Percentiles rank a stretch among this genome's conserved stretches.
Conservation (phyloP, 2,113 vertebrate species). For the Gymnocephalus cernua region DNA sequence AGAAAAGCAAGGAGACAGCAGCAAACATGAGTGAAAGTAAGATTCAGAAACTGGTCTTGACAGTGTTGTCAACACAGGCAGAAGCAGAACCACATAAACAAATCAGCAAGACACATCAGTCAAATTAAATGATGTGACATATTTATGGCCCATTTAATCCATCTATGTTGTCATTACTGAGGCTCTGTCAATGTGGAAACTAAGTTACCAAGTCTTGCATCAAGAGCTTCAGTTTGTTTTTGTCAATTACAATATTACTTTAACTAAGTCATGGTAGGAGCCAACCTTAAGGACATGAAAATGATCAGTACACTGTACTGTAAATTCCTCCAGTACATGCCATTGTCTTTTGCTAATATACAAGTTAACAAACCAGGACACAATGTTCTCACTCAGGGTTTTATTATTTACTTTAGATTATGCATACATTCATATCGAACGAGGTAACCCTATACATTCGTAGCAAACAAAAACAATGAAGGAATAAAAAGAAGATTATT, state of each 20-base stretch:
- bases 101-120: background rate
- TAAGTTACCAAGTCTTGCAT: too few species aligned
- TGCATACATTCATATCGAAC: constrained; percentile 30
- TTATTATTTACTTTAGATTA: constrained; percentile 29
- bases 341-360: background rate
- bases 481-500: constrained; percentile 53
- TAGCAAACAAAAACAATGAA: constrained; percentile 46
- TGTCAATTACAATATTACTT: background rate
- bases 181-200: too few species aligned
- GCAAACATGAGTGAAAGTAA: background rate
- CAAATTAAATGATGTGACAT: background rate
- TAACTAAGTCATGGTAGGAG: background rate
- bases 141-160: background rate
- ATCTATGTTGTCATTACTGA: background rate
- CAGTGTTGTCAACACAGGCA: constrained; percentile 22
- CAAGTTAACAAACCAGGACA: background rate
- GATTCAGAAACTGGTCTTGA: background rate
- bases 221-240: background rate
- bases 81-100: background rate
- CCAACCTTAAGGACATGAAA: too few species aligned
- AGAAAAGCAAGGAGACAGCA: constrained; percentile 29
- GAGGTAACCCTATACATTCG: constrained; percentile 3
- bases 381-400: constrained; percentile 12
- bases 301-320: too few species aligned
- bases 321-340: background rate